Evolutionary conservation across 1,140 invertebrate species (phyloP), one percentile per base, ranked within the genome.

Genomic region (Zaprionus davidi): DNA sequence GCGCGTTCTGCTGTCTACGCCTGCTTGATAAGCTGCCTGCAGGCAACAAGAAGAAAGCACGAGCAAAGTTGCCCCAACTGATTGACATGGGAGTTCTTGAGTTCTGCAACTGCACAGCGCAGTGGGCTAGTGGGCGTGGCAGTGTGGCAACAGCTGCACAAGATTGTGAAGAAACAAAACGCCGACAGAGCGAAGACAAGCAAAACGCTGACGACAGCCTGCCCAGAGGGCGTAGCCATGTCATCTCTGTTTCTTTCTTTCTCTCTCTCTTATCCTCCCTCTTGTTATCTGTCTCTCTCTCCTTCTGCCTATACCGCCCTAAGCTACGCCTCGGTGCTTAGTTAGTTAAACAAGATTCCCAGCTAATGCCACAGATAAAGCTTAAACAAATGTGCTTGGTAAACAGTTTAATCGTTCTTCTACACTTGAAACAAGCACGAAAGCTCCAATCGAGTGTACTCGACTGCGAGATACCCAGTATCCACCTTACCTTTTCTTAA

Each of bases 11-110:
- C 38, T 67, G 73, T 76, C 73, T 66, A 65, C 60, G 67, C 31
- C 41, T 15, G 22, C 46, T 34, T 58, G 59, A 73, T 68, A 62
- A 72, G 70, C 71, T 46, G 70, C 57, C 69, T 38, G 74, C 62
- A 58, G 22, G n/a, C 46, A 46, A 41, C 58, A 62, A 53, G 55
- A 44, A 41, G 56, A 44, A 44, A 49, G 41, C 71, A 59, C 34
- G 49, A 34, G 31, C 31, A 34, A 60, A 66, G n/a, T 55, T 51
- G 55, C 59, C 13, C 17, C 74, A 34, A 49, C 70, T 77, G 75
- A 77, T 77, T 77, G 71, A 64, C 75, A 57, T 31, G 71, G 57
- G 31, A 77, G 60, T 41, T 67, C 22, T 65, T 64, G 49, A 63
- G 58, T 51, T 17, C 41, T 31, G 28, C 51, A 49, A 20, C 58